Evolutionary conservation across 2,113 vertebrate species (phyloP).

Genomic region (Stictonetta naevosa): DNA sequence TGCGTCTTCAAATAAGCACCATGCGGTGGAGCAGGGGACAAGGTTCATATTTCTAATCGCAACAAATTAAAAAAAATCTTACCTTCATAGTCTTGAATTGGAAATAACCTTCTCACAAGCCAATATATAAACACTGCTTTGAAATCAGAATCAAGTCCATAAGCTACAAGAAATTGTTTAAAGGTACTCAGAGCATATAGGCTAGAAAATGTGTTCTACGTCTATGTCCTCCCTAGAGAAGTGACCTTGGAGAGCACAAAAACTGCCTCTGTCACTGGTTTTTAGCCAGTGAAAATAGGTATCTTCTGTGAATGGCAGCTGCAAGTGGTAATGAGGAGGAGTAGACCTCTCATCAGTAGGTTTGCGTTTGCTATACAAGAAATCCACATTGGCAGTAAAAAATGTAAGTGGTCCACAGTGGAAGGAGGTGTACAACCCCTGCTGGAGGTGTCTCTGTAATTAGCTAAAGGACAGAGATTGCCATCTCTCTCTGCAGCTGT

Average conservation of each 20-base stretch:
- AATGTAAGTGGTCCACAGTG: not conserved
- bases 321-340: not conserved
- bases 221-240: not conserved
- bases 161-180: not conserved
- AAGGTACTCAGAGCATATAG: not conserved
- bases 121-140: not conserved
- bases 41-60: not conserved
- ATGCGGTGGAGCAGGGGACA: fast-evolving
- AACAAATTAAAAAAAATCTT: not conserved
- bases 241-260: not conserved
- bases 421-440: not conserved
- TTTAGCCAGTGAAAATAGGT: not conserved
- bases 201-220: not conserved
- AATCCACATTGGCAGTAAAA: not conserved
- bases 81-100: not conserved
- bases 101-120: not conserved
- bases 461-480: not conserved
- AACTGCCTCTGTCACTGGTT: not conserved
- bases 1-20: not conserved
- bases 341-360: not conserved
- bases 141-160: not conserved
- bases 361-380: not conserved
- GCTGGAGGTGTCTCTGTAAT: not conserved
- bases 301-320: not conserved
- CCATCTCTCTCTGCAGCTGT: not conserved